These are phyloP conservation scores for Formica exsecta DNA, from an alignment of 1,140 invertebrate genomes.

Conservation along the genomic window DNA sequence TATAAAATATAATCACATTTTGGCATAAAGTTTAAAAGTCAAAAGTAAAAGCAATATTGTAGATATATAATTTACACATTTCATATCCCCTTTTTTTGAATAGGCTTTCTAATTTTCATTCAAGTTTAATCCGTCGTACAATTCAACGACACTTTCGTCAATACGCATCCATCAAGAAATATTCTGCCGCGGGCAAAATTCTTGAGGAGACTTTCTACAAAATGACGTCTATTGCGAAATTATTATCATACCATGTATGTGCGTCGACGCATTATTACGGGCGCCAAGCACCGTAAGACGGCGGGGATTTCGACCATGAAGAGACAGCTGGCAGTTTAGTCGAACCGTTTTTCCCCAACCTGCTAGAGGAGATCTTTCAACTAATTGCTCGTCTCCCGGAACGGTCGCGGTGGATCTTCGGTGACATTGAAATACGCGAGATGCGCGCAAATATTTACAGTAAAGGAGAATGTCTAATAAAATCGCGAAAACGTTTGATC, in stretches of 20 bases:
- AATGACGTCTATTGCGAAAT: conserved; percentile 28
- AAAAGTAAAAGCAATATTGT: neutral
- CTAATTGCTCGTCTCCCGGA: conserved; percentile 15
- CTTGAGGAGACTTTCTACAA: conserved; percentile 26
- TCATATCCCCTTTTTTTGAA: neutral
- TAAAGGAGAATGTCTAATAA: conserved; percentile 7
- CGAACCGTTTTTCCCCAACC: neutral
- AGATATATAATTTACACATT: neutral
- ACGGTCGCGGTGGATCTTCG: neutral
- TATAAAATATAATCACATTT: neutral
- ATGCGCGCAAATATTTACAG: conserved; percentile 19
- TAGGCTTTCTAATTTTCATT: conserved; percentile 10
- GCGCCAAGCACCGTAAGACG: neutral
- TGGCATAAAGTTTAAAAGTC: neutral
- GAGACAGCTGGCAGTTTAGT: conserved; percentile 1
- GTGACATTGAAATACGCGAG: neutral
- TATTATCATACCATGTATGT: neutral
- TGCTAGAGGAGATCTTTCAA: neutral
- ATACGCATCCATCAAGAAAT: neutral
- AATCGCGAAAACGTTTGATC: conserved; percentile 14
- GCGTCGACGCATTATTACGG: neutral
- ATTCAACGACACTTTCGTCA: neutral
- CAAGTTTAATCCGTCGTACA: neutral
- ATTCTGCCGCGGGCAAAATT: neutral
- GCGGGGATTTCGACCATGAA: neutral